Evolutionary conservation across 2,797 vertebrate genomes (phyloP).

Genomic region (Chaetophractus vellerosus): DNA sequence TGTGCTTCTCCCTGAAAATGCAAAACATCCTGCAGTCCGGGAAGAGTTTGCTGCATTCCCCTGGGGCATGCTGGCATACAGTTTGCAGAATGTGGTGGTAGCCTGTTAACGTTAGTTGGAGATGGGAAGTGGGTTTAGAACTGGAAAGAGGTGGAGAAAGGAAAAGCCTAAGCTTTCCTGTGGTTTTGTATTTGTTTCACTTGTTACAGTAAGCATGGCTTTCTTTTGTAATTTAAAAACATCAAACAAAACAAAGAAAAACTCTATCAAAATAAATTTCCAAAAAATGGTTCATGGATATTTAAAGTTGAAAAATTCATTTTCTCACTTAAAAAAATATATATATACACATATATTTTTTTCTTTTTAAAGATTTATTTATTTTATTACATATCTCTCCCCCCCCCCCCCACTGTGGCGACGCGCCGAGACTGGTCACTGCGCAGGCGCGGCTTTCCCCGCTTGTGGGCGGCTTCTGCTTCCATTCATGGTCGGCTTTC

Average conservation of each 20-base stretch:
- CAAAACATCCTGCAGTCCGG: too few relatives aligned
- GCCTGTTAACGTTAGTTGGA: background rate
- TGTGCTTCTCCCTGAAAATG: too few relatives aligned
- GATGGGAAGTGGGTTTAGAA: background rate
- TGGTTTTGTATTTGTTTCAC: background rate
- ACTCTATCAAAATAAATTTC: background rate
- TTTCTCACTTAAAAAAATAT: background rate
- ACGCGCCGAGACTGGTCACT: too few relatives aligned
- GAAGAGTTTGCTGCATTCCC: too few relatives aligned
- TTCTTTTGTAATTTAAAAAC: constrained; percentile 63
- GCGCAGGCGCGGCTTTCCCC: too few relatives aligned
- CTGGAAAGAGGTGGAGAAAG: background rate
- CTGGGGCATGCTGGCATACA: too few relatives aligned
- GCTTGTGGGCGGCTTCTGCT: too few relatives aligned
- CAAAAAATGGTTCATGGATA: background rate
- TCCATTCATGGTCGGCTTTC: too few relatives aligned
- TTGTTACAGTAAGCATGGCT: background rate
- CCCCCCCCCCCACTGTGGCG: too few relatives aligned
- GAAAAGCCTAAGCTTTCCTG: background rate
- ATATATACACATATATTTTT: too few relatives aligned
- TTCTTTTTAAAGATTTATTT: too few relatives aligned
- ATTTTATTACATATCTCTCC: too few relatives aligned
- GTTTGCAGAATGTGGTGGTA: background rate
- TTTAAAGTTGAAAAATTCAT: background rate
- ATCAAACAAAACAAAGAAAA: background rate